These are phyloP conservation scores for Cottoperca gobio DNA, from an alignment of 2,797 vertebrate species.

Conservation along the genomic window DNA sequence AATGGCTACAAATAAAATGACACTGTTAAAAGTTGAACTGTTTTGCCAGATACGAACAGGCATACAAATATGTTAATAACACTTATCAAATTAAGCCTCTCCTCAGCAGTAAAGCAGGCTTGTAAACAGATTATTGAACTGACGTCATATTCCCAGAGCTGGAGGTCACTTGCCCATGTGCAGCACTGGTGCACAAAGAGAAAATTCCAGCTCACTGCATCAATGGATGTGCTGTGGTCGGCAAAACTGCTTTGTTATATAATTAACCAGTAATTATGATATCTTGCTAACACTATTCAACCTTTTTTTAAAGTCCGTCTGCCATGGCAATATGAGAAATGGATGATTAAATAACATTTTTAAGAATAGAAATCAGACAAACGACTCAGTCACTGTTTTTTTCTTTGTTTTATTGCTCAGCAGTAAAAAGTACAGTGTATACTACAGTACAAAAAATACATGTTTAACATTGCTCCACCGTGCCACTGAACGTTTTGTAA, in stretches of 20 bases:
- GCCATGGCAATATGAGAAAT: background rate
- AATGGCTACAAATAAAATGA: background rate
- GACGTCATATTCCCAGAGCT: constrained; percentile 35
- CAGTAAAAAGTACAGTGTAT: constrained; percentile 90
- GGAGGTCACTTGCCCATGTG: constrained; percentile 46
- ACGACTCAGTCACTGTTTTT: constrained; percentile 40
- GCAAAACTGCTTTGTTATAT: constrained; percentile 53
- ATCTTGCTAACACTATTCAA: background rate
- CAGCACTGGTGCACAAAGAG: constrained; percentile 64
- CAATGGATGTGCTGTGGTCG: constrained; percentile 70
- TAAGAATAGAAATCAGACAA: constrained; percentile 23
- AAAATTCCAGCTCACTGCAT: constrained; percentile 61
- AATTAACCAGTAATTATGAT: constrained; percentile 14
- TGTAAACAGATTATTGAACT: constrained; percentile 57
- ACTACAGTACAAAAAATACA: constrained; percentile 87
- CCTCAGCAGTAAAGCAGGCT: constrained; percentile 23
- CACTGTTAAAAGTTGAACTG: background rate
- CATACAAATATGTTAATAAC: constrained; percentile 6
- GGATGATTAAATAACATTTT: background rate
- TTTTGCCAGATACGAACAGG: constrained; percentile 2
- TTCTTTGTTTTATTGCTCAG: constrained; percentile 87
- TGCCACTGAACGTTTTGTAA: constrained; percentile 76
- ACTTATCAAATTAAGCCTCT: constrained; percentile 19
- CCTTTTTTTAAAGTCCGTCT: too few species aligned
- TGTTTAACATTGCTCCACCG: constrained; percentile 81